Percentiles rank a stretch among this genome's conserved stretches.
Evolutionary conservation across 2,797 vertebrate genomes (phyloP).

Genomic region (Arnoldichthys spilopterus): DNA sequence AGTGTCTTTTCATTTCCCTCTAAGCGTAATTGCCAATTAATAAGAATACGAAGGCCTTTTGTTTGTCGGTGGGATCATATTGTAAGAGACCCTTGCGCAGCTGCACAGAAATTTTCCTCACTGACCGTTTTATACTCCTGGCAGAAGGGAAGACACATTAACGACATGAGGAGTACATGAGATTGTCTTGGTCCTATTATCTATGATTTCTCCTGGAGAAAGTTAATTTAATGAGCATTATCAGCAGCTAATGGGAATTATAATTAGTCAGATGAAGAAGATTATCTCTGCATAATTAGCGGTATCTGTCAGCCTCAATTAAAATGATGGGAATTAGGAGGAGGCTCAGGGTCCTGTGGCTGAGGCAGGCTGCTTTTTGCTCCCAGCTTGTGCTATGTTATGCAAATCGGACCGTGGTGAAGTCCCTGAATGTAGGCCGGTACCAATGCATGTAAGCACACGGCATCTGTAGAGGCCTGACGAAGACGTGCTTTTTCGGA

Average conservation of each 20-base stretch:
- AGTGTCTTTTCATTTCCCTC: not conserved
- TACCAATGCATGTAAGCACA: constrained; percentile 49
- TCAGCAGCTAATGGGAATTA: constrained; percentile 84
- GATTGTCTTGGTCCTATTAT: constrained; percentile 66
- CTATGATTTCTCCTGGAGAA: constrained; percentile 81
- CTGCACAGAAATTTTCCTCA: constrained; percentile 21
- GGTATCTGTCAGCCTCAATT: constrained; percentile 84
- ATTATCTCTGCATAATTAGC: constrained; percentile 85
- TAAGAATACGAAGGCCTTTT: not conserved
- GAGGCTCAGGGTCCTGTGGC: constrained; percentile 57
- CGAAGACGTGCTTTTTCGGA: not conserved
- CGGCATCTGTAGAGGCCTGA: constrained; percentile 46
- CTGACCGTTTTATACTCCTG: constrained; percentile 7
- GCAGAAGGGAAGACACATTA: constrained; percentile 21
- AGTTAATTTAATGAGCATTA: constrained; percentile 87
- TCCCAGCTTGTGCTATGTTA: constrained; percentile 55
- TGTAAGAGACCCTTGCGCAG: not conserved
- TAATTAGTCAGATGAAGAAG: constrained; percentile 86
- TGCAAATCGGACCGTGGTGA: constrained; percentile 48
- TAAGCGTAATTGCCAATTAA: not conserved
- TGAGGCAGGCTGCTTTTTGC: constrained; percentile 63
- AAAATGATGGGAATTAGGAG: constrained; percentile 81
- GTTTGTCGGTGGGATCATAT: not conserved
- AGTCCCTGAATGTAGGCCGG: constrained; percentile 56
- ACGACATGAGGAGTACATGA: constrained; percentile 47